Evolutionary conservation across 2,113 vertebrate genomes (phyloP).

Genomic region (Ceuthmochares aereus): DNA sequence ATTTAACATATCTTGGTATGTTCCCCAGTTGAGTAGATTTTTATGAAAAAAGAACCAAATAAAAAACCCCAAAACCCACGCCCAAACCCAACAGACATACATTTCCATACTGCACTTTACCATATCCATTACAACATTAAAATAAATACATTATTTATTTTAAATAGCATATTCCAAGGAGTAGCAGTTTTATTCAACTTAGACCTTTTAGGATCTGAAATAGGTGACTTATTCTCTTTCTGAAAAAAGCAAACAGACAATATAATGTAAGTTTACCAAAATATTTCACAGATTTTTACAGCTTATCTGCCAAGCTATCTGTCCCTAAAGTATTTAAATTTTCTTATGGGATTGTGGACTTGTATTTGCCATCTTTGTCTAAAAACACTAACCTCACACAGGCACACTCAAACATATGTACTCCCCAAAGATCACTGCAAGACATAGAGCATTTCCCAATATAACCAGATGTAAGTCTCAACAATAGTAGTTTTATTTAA

Average conservation of each 20-base stretch:
- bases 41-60: background rate
- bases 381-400: background rate
- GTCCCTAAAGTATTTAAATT: background rate
- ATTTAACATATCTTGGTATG: background rate
- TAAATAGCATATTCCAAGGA: slow-evolving; percentile 5
- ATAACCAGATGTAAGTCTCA: background rate
- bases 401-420: rapidly evolving
- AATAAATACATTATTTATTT: background rate
- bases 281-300: background rate
- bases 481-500: background rate
- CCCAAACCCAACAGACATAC: background rate
- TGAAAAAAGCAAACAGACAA: background rate
- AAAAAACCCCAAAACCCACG: background rate
- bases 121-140: background rate
- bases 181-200: background rate
- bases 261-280: background rate
- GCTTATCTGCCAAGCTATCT: background rate
- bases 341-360: background rate
- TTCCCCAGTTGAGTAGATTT: background rate
- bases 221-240: background rate
- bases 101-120: background rate
- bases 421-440: background rate
- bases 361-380: background rate
- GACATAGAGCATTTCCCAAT: background rate
- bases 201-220: slow-evolving; percentile 11